Percentiles rank a stretch among this genome's conserved stretches.
Evolutionary conservation across 2,888 invertebrate genomes (phyloP).

Genomic region (Andrena chrysosceles): DNA sequence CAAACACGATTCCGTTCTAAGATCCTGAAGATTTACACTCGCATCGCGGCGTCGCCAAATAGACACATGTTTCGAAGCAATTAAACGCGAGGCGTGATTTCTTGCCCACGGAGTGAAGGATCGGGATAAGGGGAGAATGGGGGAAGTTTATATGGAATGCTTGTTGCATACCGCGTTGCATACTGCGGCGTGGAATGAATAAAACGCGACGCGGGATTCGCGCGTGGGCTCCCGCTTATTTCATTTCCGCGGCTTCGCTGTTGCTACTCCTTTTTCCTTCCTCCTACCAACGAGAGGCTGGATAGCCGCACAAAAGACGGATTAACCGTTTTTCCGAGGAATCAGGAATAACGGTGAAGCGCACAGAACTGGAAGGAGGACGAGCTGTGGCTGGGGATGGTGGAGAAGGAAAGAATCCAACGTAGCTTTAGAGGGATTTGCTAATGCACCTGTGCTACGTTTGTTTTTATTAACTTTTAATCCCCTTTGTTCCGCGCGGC

Average conservation of each 20-base stretch:
- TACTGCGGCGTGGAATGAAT: slow-evolving; percentile 3
- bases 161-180: slow-evolving; percentile 35
- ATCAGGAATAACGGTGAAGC: slow-evolving; percentile 54
- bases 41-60: slow-evolving; percentile 19
- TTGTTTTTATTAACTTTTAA: slow-evolving; percentile 70
- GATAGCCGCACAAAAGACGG: slow-evolving; percentile 65
- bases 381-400: not conserved
- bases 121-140: not conserved
- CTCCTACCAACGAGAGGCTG: slow-evolving; percentile 27
- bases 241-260: slow-evolving; percentile 48
- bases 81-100: slow-evolving; percentile 35
- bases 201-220: slow-evolving; percentile 35
- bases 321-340: slow-evolving; percentile 64
- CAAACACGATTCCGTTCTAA: not conserved
- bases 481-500: slow-evolving; percentile 46
- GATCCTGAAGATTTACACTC: slow-evolving; percentile 57
- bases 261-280: slow-evolving; percentile 20
- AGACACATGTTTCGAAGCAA: slow-evolving; percentile 5
- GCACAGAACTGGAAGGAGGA: slow-evolving; percentile 6
- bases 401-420: slow-evolving; percentile 35
- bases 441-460: slow-evolving; percentile 63
- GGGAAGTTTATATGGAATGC: not conserved
- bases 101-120: not conserved
- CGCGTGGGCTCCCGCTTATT: slow-evolving; percentile 52
- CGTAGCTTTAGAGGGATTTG: slow-evolving; percentile 66